Evolutionary conservation across 2,797 vertebrate species (phyloP).

Genomic region (Salarias fasciatus): DNA sequence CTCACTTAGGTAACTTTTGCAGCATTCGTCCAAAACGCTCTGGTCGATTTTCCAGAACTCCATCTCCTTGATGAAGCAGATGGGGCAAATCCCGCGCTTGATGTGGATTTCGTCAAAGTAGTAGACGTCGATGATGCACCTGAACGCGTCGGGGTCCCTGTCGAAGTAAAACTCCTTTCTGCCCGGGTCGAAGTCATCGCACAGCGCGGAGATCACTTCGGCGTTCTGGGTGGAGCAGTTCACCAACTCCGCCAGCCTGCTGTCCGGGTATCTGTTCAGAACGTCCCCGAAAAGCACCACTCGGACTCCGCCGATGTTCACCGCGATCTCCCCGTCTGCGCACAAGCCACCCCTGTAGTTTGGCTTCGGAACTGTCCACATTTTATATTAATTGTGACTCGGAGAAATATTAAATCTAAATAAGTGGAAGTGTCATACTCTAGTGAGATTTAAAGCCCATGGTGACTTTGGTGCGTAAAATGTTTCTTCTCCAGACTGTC

Average conservation of each 20-base stretch:
- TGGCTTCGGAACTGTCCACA: constrained; percentile 84
- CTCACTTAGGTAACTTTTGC: constrained; percentile 91
- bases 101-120: constrained; percentile 97
- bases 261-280: constrained; percentile 92
- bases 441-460: constrained; percentile 27
- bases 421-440: not conserved
- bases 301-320: constrained; percentile 94
- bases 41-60: constrained; percentile 98
- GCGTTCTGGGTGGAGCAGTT: constrained; percentile 85
- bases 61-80: constrained; percentile 97
- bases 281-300: constrained; percentile 90
- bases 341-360: constrained; percentile 80
- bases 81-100: constrained; percentile 95
- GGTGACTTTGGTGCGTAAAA: constrained; percentile 37
- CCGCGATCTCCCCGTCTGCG: constrained; percentile 86
- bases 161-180: constrained; percentile 97
- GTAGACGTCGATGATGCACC: constrained; percentile 94
- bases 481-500: constrained; percentile 13
- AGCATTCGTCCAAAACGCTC: constrained; percentile 92
- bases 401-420: not conserved
- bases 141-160: constrained; percentile 95
- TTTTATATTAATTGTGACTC: constrained; percentile 53
- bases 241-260: constrained; percentile 91
- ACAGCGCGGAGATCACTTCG: constrained; percentile 89
- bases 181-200: constrained; percentile 94